Evolutionary conservation across 2,888 invertebrate genomes (phyloP).

Genomic region (Plebejus anna): DNA sequence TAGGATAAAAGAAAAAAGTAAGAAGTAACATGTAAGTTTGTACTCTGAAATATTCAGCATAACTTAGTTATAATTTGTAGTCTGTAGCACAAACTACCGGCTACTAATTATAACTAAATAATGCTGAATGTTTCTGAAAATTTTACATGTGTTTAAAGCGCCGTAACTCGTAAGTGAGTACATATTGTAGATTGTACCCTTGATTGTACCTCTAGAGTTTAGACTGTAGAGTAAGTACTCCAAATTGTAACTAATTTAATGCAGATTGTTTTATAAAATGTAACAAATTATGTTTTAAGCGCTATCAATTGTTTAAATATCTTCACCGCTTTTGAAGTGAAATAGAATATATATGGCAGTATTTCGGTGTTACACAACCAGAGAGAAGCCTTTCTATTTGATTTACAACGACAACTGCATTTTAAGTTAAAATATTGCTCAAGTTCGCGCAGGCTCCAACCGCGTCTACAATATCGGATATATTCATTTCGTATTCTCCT

Average conservation of each 20-base stretch:
- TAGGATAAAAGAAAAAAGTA: no score
- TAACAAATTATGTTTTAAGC: background rate
- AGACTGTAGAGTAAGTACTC: no score
- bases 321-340: background rate
- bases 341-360: background rate
- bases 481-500: conserved; percentile 10
- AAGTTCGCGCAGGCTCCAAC: background rate
- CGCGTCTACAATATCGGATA: background rate
- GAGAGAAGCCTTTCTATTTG: conserved; percentile 10
- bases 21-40: no score
- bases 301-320: background rate
- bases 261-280: background rate
- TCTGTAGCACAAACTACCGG: no score
- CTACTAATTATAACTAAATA: no score
- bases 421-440: conserved; percentile 7
- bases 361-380: background rate
- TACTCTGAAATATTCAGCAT: no score
- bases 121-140: no score
- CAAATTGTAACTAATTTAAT: background rate
- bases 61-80: no score
- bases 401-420: conserved; percentile 24
- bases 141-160: no score
- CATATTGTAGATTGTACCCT: no score
- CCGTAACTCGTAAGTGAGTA: no score
- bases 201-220: no score